A percentile compares a stretch with the other conserved stretches of the same genome.
phyloP scores from a whole-genome alignment of 1,140 invertebrate genomes.

The Panulirus ornatus region DNA sequence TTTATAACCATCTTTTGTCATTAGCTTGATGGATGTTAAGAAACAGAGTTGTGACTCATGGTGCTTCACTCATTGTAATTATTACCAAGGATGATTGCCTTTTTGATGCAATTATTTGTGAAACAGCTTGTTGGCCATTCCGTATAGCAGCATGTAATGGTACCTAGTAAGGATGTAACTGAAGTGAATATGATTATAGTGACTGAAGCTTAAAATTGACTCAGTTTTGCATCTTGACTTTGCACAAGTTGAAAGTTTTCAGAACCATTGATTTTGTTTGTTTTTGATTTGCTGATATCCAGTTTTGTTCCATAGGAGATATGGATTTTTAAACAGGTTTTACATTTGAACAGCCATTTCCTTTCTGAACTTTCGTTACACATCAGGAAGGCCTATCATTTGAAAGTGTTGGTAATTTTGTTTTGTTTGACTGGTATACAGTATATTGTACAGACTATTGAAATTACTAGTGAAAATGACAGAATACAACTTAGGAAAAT shows the following conservation, averaged over 20 bases:
- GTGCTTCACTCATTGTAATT: constrained; percentile 30
- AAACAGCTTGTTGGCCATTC: constrained; percentile 1
- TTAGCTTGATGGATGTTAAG: constrained; percentile 14
- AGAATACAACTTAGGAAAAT: background rate
- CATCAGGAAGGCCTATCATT: constrained; percentile 5
- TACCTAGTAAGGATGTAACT: background rate
- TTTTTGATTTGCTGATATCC: constrained; percentile 24
- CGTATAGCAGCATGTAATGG: background rate
- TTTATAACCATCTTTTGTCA: background rate
- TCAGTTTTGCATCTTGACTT: constrained; percentile 16
- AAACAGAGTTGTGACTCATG: background rate
- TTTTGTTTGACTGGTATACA: constrained; percentile 12
- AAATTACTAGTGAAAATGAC: constrained; percentile 1
- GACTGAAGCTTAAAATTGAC: background rate
- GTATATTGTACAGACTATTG: constrained; percentile 15
- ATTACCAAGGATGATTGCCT: background rate
- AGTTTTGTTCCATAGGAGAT: constrained; percentile 30
- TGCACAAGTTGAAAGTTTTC: constrained; percentile 11
- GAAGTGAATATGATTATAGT: constrained; percentile 17
- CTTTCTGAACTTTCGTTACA: background rate
- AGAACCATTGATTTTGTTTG: constrained; percentile 3
- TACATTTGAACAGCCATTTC: constrained; percentile 34
- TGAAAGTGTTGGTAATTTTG: constrained; percentile 4
- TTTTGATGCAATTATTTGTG: background rate
- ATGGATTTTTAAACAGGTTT: constrained; percentile 30